Evolutionary conservation across 2,888 invertebrate species (phyloP).

Genomic region (Ephialtes manifestator): DNA sequence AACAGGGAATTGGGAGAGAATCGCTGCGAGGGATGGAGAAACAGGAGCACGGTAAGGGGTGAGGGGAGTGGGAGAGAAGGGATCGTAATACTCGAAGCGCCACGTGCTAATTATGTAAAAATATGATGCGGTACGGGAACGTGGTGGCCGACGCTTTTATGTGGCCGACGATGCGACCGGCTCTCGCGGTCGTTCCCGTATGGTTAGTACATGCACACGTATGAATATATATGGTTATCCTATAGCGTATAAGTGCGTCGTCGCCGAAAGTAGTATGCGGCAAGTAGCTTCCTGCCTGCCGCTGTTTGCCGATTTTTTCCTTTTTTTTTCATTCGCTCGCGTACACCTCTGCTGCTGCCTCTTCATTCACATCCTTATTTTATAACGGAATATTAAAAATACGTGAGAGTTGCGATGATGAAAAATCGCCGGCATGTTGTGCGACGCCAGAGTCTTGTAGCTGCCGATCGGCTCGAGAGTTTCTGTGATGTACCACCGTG

Average conservation of each 20-base stretch:
- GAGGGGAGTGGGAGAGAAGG: constrained; percentile 20
- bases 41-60: constrained; percentile 1
- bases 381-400: constrained; percentile 23
- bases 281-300: constrained; percentile 17
- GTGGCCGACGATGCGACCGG: constrained; percentile 75
- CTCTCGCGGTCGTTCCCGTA: constrained; percentile 41
- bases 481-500: constrained; percentile 44
- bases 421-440: constrained; percentile 2
- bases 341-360: neutral
- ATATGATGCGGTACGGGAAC: constrained; percentile 84
- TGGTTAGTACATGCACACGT: constrained; percentile 21
- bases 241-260: constrained; percentile 18
- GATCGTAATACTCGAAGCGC: constrained; percentile 81
- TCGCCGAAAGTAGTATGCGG: constrained; percentile 32
- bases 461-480: constrained; percentile 32
- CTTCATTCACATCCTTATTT: constrained; percentile 2
- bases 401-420: neutral
- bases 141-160: constrained; percentile 79
- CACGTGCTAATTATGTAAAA: constrained; percentile 86
- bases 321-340: constrained; percentile 18
- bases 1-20: constrained; percentile 52
- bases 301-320: constrained; percentile 27
- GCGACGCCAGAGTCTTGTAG: constrained; percentile 50
- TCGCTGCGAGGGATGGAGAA: constrained; percentile 50
- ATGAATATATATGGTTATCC: constrained; percentile 43